Conservation (phyloP, 2,797 vertebrate genomes). For the Falco rusticolus region DNA sequence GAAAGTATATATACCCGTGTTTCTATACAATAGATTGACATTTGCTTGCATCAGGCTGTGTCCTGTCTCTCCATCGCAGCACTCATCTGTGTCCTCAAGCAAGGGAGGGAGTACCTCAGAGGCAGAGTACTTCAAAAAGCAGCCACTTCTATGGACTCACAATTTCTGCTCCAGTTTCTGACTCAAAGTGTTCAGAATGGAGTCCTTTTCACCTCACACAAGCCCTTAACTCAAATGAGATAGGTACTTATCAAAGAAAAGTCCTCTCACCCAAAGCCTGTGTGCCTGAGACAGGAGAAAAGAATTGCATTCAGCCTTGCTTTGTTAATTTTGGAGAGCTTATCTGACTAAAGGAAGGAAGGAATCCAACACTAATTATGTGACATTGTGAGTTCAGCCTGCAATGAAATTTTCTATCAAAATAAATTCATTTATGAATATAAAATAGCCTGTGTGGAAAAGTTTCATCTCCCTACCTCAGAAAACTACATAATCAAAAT, state of each 20-base stretch:
- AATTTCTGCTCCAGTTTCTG: neutral
- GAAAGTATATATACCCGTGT: too few species aligned
- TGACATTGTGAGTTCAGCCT: neutral
- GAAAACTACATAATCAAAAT: neutral
- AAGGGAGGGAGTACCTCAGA: neutral
- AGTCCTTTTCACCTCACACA: neutral
- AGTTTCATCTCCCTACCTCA: neutral
- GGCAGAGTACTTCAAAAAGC: neutral
- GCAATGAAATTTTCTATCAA: neutral
- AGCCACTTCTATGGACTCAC: neutral
- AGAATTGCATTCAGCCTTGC: neutral
- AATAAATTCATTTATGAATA: neutral
- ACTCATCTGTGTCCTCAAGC: neutral
- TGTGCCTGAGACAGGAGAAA: neutral
- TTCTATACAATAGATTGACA: too few species aligned
- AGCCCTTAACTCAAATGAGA: neutral
- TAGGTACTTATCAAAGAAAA: neutral
- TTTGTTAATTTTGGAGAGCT: neutral
- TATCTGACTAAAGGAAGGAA: neutral
- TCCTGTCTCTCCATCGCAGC: too few species aligned
- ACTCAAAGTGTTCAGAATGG: neutral
- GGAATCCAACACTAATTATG: neutral
- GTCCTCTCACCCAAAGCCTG: neutral
- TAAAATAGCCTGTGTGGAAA: neutral
- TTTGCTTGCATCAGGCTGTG: too few species aligned